Base-by-base conservation (phyloP, 2,888 invertebrate species). In the Aplocera efformata region DNA sequence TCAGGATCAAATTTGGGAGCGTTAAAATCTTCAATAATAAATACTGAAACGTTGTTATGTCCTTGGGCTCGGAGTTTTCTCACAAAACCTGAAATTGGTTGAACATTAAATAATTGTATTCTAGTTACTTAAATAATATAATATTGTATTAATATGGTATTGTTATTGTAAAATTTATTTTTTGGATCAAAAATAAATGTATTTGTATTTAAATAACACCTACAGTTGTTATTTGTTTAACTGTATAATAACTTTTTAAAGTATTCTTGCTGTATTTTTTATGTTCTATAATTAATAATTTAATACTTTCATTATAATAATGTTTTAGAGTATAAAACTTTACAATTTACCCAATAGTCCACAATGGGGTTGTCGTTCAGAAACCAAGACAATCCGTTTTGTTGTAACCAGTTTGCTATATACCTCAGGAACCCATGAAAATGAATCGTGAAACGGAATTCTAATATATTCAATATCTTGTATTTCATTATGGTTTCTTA, bases 1-100 rank as follows among this genome's bases (percentile, higher is more conserved):
- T 79, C 64, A 1, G 80, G 53, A 34, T 89, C 79, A 47, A 92
- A 92, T 3, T 72, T 52, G 0, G 90, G 90, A 0, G 89, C 89
- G 32, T 63, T 49, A n/a, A 58, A 52, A 45, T 88, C 88, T 26
- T 86, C 64, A 10, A 91, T 80, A 9, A 90, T 78, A 1, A 92
- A 55, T 8, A 84, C 73, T 10, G 83, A 72, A 17, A 85, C 66
- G 1, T 78, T 73, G n/a, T 79, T 71, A 1, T 75, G 71, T 31
- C 90, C 89, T 63, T 94, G 92, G 53, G 86, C 89, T 51, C 90
- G 83, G 4, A 95, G 63, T 67, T 93, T 94, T 58, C 92, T 93
- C 0, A 93, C 89, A 32, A 95, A 78, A 28, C 96, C 96, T 76
- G 33, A 13, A 50, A 45, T n/a, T n/a, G n/a, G n/a, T n/a, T n/a